Base-by-base conservation (phyloP, 2,888 invertebrate species). In the Acleris emargana region DNA sequence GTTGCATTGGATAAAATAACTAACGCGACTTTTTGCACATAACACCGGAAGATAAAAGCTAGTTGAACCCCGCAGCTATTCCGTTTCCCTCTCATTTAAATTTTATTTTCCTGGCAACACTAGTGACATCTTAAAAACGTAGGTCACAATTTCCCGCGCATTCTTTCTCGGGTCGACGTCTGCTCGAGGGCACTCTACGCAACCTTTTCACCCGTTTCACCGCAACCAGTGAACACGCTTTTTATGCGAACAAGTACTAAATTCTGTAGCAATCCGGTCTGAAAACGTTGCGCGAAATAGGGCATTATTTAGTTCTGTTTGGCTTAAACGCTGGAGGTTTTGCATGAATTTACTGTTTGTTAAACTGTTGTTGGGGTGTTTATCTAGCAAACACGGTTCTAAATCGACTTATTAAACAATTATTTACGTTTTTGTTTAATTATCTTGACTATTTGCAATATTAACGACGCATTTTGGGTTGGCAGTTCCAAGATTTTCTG, bases 181-280 rank as follows among this genome's bases (percentile, higher is more conserved):
- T 62, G 57, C 66, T 62, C 32, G 47, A 67, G 67, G 49, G 67
- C 58, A n/a, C 59, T 64, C 43, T 32, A 64, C 25, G 64, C 58
- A 58, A 47, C 54, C 64, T 59, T 64, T 64, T 64, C 59, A 60
- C 52, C 47, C 57, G 57, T 57, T 54, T 54, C 38, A 54, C 54
- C 54, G 57, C 57, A 57, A 57, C 57, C 57, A 57, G 45, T 57
- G 25, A 57, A 57, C 57, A 57, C 57, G 25, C 45, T 57, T 57
- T 57, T 57, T 57, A 45, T 57, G 25, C 45, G 57, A 43, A 25
- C 22, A 42, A 45, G 45, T 20, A 16, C 25, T 45, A 57, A 57
- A 57, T 57, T 57, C 45, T 54, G 42, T 42, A 54, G 54, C 16
- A 6, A 45, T 17, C n/a, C 45, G 32, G 25, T 16, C 25, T 45